Percentiles rank a stretch among this genome's conserved stretches.
Evolutionary conservation across 1,140 invertebrate genomes (phyloP).

Genomic region (Solenopsis invicta): DNA sequence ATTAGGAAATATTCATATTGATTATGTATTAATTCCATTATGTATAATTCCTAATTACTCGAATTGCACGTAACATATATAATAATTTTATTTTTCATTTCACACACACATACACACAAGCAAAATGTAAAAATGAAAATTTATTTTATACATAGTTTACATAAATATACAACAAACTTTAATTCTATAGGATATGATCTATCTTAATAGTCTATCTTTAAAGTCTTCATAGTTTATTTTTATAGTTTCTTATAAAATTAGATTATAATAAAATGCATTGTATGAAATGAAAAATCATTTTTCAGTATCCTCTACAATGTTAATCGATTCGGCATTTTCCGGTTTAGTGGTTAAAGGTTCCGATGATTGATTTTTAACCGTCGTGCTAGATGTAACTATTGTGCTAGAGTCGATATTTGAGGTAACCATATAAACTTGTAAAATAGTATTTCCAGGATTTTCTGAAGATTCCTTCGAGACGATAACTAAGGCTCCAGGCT

Average conservation of each 20-base stretch:
- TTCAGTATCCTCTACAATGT: conserved; percentile 29
- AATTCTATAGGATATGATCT: too few relatives aligned
- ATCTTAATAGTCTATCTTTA: too few relatives aligned
- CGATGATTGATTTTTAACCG: conserved; percentile 72
- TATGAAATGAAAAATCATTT: conserved; percentile 49
- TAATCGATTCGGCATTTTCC: conserved; percentile 59
- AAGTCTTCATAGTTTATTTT: too few relatives aligned
- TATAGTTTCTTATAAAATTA: background rate
- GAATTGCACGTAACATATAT: too few relatives aligned
- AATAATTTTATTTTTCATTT: too few relatives aligned
- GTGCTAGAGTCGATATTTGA: conserved; percentile 70
- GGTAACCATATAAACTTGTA: conserved; percentile 85
- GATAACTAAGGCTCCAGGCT: conserved; percentile 85
- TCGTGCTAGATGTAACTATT: conserved; percentile 67
- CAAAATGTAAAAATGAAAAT: background rate
- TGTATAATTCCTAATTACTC: too few relatives aligned
- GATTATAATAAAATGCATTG: background rate
- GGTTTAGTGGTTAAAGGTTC: conserved; percentile 77
- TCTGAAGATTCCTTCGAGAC: conserved; percentile 82
- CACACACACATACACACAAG: too few relatives aligned
- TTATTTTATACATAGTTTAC: background rate
- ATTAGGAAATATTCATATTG: too few relatives aligned
- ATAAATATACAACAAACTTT: conserved; percentile 8
- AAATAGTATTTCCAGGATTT: conserved; percentile 82
- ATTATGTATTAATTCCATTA: too few relatives aligned